These are phyloP conservation scores for Cheilosia impressa DNA, from an alignment of 2,888 invertebrate genomes.

Conservation along the genomic window DNA sequence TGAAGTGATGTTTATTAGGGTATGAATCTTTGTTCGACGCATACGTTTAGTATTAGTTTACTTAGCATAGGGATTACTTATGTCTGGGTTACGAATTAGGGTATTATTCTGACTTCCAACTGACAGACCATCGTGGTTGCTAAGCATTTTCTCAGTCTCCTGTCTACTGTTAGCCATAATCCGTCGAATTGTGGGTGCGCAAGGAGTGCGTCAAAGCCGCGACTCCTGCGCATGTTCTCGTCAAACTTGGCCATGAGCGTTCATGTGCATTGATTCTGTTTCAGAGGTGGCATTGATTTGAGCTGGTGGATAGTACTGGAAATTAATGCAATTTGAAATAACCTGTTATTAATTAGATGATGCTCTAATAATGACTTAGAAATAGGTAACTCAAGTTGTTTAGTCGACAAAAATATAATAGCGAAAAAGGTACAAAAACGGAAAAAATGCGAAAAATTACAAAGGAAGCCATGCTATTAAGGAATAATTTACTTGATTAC, in stretches of 20 bases:
- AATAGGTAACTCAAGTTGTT: too few species aligned
- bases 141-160: conserved; percentile 83
- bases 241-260: conserved; percentile 94
- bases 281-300: conserved; percentile 89
- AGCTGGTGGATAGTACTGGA: conserved; percentile 93
- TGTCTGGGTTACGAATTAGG: conserved; percentile 81
- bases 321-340: conserved; percentile 83
- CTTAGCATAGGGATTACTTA: conserved; percentile 82
- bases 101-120: conserved; percentile 81
- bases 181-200: conserved; percentile 83
- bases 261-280: conserved; percentile 91
- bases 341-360: conserved; percentile 72
- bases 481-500: too few species aligned
- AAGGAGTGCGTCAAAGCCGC: conserved; percentile 84
- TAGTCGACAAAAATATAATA: background rate
- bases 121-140: conserved; percentile 78
- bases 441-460: too few species aligned
- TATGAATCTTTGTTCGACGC: conserved; percentile 55
- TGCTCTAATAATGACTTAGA: conserved; percentile 5
- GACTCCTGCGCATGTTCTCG: conserved; percentile 86
- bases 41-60: conserved; percentile 76
- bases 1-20: conserved; percentile 50
- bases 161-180: conserved; percentile 84
- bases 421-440: background rate
- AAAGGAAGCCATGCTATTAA: too few species aligned